Percentiles rank a stretch among this genome's conserved stretches.
These are phyloP conservation scores for Lycodopsis pacificus DNA, from an alignment of 2,797 vertebrate genomes.

Conservation along the genomic window DNA sequence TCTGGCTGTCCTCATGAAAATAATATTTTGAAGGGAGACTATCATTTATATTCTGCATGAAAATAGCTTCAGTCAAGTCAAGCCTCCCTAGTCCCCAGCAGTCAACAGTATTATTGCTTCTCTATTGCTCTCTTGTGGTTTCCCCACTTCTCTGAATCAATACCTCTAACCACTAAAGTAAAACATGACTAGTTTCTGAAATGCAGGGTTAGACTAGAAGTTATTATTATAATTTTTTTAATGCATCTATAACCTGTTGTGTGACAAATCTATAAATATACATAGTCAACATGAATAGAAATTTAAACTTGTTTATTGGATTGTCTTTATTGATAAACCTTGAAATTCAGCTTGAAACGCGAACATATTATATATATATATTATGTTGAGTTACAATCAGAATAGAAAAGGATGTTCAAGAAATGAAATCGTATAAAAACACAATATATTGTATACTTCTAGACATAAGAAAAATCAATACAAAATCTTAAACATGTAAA, in stretches of 20 bases:
- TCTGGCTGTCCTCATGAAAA: slow-evolving; percentile 33
- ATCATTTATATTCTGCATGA: slow-evolving; percentile 23
- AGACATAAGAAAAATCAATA: slow-evolving; percentile 61
- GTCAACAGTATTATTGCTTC: slow-evolving; percentile 12
- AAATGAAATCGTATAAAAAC: slow-evolving; percentile 60
- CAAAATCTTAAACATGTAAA: slow-evolving; percentile 72
- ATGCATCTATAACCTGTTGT: background rate
- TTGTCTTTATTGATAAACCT: slow-evolving; percentile 14
- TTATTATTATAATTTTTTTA: background rate
- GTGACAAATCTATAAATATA: background rate
- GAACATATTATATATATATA: slow-evolving; percentile 58
- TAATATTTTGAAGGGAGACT: slow-evolving; percentile 21
- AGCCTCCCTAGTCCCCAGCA: background rate
- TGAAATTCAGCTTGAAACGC: slow-evolving; percentile 16
- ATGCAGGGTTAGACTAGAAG: background rate
- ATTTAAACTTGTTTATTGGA: slow-evolving; percentile 54
- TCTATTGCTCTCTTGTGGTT: slow-evolving; percentile 65
- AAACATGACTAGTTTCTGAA: background rate
- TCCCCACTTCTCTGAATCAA: background rate
- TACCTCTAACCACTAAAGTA: background rate
- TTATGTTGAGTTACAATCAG: slow-evolving; percentile 37
- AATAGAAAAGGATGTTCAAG: slow-evolving; percentile 44
- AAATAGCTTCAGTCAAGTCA: slow-evolving; percentile 9
- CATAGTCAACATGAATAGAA: slow-evolving; percentile 19
- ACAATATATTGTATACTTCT: slow-evolving; percentile 43